Percentiles rank a stretch among this genome's conserved stretches.
These are phyloP conservation scores for Tor tambroides DNA, from an alignment of 2,113 vertebrate species.

Conservation along the genomic window DNA sequence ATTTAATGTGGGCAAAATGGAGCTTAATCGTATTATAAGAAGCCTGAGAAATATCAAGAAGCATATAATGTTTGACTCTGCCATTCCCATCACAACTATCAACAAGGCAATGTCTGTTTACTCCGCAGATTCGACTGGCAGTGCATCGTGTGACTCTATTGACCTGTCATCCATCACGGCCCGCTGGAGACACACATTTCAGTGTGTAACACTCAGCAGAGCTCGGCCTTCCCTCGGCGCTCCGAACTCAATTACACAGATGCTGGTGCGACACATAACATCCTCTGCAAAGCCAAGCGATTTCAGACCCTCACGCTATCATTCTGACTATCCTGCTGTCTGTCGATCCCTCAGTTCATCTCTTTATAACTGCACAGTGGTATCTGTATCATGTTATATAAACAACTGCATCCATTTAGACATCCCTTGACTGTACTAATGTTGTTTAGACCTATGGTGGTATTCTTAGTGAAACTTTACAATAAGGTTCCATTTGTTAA, in stretches of 20 bases:
- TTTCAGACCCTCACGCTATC: background rate
- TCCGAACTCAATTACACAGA: slow-evolving; percentile 7
- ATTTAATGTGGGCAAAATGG: background rate
- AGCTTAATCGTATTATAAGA: background rate
- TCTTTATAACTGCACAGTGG: background rate
- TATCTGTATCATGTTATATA: background rate
- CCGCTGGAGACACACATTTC: background rate
- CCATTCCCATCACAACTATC: background rate
- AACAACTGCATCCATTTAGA: background rate
- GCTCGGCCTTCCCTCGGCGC: slow-evolving; percentile 1
- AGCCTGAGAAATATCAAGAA: background rate
- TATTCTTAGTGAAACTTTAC: background rate
- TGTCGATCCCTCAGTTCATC: background rate
- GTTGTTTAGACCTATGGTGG: background rate
- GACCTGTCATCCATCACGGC: slow-evolving; percentile 18
- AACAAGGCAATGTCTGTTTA: background rate
- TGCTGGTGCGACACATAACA: slow-evolving; percentile 22
- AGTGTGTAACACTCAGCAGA: slow-evolving; percentile 31
- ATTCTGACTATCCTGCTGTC: background rate
- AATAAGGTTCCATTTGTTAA: background rate
- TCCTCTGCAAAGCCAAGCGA: background rate
- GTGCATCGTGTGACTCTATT: background rate
- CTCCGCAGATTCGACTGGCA: background rate
- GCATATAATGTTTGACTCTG: background rate
- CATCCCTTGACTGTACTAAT: background rate